Evolutionary conservation across 2,113 vertebrate genomes (phyloP).

Genomic region (Cinclus mexicanus): DNA sequence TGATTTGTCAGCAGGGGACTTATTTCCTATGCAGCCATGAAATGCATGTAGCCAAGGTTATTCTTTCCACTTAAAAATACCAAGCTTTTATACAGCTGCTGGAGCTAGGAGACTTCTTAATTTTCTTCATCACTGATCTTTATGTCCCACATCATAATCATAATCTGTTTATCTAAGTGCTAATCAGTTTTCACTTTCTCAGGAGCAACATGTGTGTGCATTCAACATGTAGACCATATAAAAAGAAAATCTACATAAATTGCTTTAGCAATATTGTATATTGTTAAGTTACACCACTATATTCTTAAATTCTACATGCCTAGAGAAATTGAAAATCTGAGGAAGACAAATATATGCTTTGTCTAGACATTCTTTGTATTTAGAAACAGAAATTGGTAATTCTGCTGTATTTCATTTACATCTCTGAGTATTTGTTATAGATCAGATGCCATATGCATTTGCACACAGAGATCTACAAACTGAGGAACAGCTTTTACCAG

Average conservation of each 20-base stretch:
- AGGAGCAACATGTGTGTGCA: background rate
- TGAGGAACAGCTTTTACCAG: background rate
- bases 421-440: background rate
- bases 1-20: background rate
- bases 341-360: background rate
- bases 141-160: slow-evolving; percentile 9
- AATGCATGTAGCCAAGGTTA: background rate
- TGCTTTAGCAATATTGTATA: background rate
- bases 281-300: background rate
- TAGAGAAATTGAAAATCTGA: background rate
- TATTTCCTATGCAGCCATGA: background rate
- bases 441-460: background rate
- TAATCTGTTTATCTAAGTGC: slow-evolving; percentile 47
- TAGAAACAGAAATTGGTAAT: background rate
- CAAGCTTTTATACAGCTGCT: background rate
- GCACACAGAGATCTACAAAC: background rate
- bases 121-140: slow-evolving; percentile 53
- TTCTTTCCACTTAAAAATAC: background rate
- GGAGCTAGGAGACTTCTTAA: slow-evolving; percentile 7
- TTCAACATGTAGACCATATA: background rate
- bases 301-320: background rate
- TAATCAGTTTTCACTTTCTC: slow-evolving; percentile 40
- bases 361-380: background rate
- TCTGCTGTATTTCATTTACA: background rate
- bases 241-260: background rate